Evolutionary conservation across 2,888 invertebrate genomes (phyloP).

Genomic region (Schizaphis graminum): DNA sequence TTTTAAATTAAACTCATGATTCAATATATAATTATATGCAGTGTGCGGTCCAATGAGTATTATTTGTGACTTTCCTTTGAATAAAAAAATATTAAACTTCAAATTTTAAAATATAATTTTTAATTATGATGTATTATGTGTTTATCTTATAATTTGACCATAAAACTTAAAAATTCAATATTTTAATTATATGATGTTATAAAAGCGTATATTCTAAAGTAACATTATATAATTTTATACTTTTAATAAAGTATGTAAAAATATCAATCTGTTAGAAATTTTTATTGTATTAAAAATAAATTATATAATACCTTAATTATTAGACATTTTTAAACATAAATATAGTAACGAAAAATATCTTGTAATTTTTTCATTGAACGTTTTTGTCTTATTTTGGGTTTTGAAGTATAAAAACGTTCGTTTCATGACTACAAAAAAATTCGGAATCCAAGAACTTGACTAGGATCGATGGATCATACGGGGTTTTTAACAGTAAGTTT

Average conservation of each 20-base stretch:
- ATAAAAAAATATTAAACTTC: neutral
- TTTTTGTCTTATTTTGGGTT: neutral
- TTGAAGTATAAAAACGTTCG: neutral
- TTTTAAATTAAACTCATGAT: neutral
- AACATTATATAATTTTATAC: neutral
- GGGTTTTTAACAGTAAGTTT: conserved; percentile 31
- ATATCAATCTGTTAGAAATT: neutral
- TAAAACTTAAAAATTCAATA: neutral
- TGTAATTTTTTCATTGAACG: neutral
- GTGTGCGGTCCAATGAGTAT: neutral
- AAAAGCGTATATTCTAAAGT: neutral
- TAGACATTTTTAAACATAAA: neutral
- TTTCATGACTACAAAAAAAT: neutral
- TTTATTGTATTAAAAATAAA: neutral
- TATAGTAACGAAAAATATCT: neutral
- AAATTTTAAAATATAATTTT: neutral
- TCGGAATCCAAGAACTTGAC: conserved; percentile 10
- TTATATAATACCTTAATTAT: neutral
- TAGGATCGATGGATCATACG: conserved; percentile 27
- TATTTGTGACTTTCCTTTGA: neutral
- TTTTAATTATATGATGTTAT: neutral
- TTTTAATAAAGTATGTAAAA: neutral
- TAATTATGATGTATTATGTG: neutral
- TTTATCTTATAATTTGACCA: neutral
- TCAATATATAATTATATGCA: neutral